Conservation (phyloP, 2,888 invertebrate genomes). For the Clitarchus hookeri region DNA sequence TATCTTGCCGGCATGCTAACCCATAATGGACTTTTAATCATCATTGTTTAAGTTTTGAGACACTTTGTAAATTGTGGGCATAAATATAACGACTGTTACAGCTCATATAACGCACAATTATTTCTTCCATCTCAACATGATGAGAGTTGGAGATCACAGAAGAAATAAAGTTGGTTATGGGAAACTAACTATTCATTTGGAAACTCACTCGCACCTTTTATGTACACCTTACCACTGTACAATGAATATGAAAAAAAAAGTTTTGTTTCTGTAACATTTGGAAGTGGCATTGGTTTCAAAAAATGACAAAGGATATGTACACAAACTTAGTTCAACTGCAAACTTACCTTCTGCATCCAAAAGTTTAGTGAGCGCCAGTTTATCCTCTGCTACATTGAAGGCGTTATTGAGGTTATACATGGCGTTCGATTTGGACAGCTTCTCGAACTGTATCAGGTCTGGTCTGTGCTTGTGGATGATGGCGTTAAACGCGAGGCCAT, state of each 20-base stretch:
- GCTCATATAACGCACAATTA: too few species aligned
- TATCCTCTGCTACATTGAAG: conserved; percentile 97
- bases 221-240: background rate
- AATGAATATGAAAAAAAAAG: background rate
- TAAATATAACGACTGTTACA: too few species aligned
- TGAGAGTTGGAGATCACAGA: too few species aligned
- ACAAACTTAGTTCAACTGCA: background rate
- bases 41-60: too few species aligned
- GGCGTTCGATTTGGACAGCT: conserved; percentile 92
- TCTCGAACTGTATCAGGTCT: conserved; percentile 92
- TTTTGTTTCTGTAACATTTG: too few species aligned
- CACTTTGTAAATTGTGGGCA: too few species aligned
- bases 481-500: conserved; percentile 98
- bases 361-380: conserved; percentile 92
- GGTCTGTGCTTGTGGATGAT: conserved; percentile 98
- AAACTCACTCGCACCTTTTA: too few species aligned
- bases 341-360: conserved; percentile 88
- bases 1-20: too few species aligned
- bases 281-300: background rate
- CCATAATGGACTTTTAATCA: too few species aligned
- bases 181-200: too few species aligned
- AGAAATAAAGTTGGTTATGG: too few species aligned
- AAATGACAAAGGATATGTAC: background rate
- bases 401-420: conserved; percentile 97
- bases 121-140: too few species aligned